Percentiles rank a stretch among this genome's conserved stretches.
These are phyloP conservation scores for Galerucella calmariensis DNA, from an alignment of 2,888 invertebrate genomes.

Conservation along the genomic window DNA sequence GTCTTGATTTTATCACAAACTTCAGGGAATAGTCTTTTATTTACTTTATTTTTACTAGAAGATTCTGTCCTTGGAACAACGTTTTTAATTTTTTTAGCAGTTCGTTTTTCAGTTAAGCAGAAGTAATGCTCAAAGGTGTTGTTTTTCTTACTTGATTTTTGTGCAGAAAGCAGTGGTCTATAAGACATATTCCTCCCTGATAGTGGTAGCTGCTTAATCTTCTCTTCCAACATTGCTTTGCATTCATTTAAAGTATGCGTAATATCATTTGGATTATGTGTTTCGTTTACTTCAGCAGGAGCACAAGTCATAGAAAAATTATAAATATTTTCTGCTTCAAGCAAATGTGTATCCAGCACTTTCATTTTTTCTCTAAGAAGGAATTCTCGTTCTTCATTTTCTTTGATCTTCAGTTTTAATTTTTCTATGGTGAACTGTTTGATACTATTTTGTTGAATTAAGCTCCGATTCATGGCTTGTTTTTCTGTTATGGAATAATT, in stretches of 20 bases:
- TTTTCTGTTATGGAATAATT: constrained; percentile 19
- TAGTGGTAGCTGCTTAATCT: constrained; percentile 36
- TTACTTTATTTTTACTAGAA: constrained; percentile 28
- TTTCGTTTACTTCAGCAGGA: background rate
- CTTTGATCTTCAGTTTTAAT: constrained; percentile 45
- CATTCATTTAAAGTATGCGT: constrained; percentile 45
- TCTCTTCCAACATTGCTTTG: constrained; percentile 45
- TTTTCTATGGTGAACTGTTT: constrained; percentile 46
- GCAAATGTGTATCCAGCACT: constrained; percentile 40
- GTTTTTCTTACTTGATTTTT: constrained; percentile 26
- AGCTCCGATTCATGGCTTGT: background rate
- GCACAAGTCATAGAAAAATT: constrained; percentile 8
- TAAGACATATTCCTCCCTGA: constrained; percentile 20
- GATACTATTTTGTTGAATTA: constrained; percentile 43
- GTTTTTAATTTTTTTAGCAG: constrained; percentile 18
- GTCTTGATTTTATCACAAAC: constrained; percentile 1
- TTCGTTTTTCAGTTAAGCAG: constrained; percentile 40
- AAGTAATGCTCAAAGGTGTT: constrained; percentile 41
- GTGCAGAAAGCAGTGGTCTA: constrained; percentile 24
- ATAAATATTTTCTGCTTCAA: constrained; percentile 39
- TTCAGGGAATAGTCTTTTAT: constrained; percentile 6
- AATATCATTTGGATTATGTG: constrained; percentile 5
- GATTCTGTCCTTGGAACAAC: background rate
- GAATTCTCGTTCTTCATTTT: constrained; percentile 46
- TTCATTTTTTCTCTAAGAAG: constrained; percentile 45